These are phyloP conservation scores for Picus viridis DNA, from an alignment of 2,797 vertebrate species.

Conservation along the genomic window DNA sequence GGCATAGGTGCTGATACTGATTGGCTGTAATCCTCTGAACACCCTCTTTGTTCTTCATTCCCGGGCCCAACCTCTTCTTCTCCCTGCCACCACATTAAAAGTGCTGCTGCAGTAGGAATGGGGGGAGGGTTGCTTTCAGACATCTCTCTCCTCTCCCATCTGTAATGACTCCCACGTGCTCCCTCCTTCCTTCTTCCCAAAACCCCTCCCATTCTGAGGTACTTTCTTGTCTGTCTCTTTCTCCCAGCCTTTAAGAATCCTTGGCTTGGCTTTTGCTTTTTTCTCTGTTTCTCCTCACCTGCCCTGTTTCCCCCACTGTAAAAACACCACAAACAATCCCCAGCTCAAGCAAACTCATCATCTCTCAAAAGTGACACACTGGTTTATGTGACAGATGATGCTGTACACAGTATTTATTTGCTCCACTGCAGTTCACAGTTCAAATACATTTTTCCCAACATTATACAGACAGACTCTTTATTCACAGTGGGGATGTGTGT, in stretches of 20 bases:
- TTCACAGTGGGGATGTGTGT: constrained; percentile 12
- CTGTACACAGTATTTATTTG: constrained; percentile 75
- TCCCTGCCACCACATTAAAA: not conserved
- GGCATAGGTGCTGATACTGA: not conserved
- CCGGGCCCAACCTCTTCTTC: not conserved
- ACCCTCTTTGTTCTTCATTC: not conserved
- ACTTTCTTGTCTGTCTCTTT: not conserved
- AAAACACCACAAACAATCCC: not conserved
- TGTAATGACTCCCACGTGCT: not conserved
- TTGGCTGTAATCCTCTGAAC: not conserved
- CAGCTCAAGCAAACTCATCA: not conserved
- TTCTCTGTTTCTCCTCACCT: not conserved
- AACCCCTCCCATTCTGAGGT: not conserved
- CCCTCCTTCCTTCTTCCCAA: not conserved
- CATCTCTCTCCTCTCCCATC: not conserved
- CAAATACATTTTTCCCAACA: constrained; percentile 68
- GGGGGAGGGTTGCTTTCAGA: not conserved
- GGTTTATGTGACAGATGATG: not conserved
- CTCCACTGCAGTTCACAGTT: constrained; percentile 73
- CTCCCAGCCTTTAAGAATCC: not conserved
- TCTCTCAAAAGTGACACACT: not conserved
- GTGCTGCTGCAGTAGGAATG: not conserved
- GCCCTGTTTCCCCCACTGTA: not conserved
- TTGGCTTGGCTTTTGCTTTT: not conserved
- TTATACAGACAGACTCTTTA: constrained; percentile 67